Evolutionary conservation across 2,797 vertebrate genomes (phyloP).

Genomic region (Lutjanus argentimaculatus): DNA sequence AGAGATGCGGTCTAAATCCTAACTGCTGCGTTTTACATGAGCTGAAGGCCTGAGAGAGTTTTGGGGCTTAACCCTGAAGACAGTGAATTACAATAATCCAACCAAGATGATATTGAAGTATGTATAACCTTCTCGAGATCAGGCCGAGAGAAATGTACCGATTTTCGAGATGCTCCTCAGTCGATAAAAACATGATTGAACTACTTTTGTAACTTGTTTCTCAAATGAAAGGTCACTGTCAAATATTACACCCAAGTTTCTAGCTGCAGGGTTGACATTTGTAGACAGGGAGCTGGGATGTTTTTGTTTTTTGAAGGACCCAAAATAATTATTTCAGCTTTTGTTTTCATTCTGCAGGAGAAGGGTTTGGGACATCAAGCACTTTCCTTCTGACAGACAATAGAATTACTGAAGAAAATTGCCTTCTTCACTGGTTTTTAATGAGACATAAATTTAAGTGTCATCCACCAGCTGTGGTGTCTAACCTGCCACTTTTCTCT

Average conservation of each 20-base stretch:
- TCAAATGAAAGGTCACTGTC: constrained; percentile 28
- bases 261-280: constrained; percentile 24
- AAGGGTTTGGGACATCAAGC: neutral
- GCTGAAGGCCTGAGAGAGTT: neutral
- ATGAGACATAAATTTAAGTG: neutral
- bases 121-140: neutral
- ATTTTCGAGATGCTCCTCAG: neutral
- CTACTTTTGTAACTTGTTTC: constrained; percentile 9
- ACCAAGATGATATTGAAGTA: neutral
- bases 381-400: neutral
- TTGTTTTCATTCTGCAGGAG: neutral
- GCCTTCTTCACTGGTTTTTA: neutral
- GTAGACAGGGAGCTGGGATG: neutral
- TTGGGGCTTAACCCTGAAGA: neutral
- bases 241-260: neutral
- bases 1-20: neutral
- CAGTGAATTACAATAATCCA: neutral
- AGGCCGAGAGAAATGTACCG: neutral
- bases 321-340: neutral
- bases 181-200: constrained; percentile 19
- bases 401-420: neutral
- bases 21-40: neutral
- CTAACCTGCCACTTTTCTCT: neutral
- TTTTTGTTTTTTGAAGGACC: neutral
- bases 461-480: neutral